These are phyloP conservation scores for Motacilla alba DNA, from an alignment of 2,113 vertebrate genomes.

Conservation along the genomic window DNA sequence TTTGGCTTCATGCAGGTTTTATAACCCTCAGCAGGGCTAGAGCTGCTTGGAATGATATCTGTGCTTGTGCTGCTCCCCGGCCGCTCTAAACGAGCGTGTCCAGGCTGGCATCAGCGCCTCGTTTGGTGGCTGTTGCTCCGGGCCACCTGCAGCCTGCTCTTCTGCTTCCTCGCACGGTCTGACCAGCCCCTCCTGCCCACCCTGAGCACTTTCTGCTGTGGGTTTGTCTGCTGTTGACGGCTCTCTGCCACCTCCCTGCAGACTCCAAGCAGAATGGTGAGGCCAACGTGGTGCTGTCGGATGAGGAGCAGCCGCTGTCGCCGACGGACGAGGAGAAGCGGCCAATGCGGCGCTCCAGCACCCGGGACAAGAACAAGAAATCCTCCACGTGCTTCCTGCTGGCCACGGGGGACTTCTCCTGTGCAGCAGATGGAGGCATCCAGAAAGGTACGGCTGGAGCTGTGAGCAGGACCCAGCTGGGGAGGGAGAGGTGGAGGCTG, in stretches of 20 bases:
- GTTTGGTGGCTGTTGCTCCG: neutral
- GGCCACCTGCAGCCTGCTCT: too few relatives aligned
- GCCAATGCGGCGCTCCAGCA: slow-evolving; percentile 79
- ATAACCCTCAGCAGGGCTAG: neutral
- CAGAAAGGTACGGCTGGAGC: slow-evolving; percentile 76
- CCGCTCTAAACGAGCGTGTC: fast-evolving
- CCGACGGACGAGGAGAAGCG: slow-evolving; percentile 74
- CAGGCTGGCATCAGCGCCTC: neutral
- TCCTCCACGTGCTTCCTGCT: slow-evolving; percentile 91
- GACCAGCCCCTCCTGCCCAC: neutral
- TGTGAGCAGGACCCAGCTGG: neutral
- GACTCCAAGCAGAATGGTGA: slow-evolving; percentile 96
- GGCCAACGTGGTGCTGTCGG: slow-evolving; percentile 85
- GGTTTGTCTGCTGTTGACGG: neutral
- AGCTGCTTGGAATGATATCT: neutral
- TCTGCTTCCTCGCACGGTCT: neutral
- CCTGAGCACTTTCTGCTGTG: fast-evolving
- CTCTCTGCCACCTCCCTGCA: slow-evolving; percentile 29
- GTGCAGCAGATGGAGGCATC: slow-evolving; percentile 77
- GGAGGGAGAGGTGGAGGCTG: neutral
- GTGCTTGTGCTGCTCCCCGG: neutral
- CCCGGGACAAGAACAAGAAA: slow-evolving; percentile 87
- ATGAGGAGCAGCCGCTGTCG: slow-evolving; percentile 88
- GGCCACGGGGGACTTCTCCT: slow-evolving; percentile 83
- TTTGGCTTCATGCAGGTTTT: neutral